Conservation (phyloP, 2,113 vertebrate genomes). For the Ginglymostoma cirratum region DNA sequence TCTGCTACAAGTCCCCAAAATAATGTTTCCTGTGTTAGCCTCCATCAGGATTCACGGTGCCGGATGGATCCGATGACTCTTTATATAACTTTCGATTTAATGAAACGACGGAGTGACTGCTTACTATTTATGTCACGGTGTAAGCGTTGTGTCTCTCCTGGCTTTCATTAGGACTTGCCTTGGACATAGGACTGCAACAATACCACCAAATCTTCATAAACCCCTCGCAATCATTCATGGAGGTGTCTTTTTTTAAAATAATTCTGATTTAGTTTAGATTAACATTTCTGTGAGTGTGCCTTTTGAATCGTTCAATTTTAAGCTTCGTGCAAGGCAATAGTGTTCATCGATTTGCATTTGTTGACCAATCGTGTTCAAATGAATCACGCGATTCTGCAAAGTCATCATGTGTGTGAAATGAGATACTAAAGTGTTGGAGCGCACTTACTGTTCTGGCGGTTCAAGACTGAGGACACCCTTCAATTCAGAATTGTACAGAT, state of each 20-base stretch:
- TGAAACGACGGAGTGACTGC: background rate
- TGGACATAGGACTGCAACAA: background rate
- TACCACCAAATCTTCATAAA: background rate
- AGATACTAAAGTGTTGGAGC: background rate
- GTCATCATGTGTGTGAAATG: no score
- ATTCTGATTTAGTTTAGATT: background rate
- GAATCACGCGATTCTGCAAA: background rate
- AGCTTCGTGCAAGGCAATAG: background rate
- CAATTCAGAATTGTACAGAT: background rate
- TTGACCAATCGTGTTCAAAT: background rate
- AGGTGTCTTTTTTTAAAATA: no score
- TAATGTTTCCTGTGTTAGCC: constrained; percentile 1
- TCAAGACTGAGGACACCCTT: background rate
- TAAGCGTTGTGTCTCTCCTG: background rate
- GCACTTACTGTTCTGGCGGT: background rate
- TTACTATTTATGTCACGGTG: background rate
- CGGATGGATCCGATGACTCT: background rate
- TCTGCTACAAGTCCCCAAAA: background rate
- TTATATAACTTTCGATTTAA: constrained; percentile 4
- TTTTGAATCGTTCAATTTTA: background rate
- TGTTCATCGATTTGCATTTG: background rate
- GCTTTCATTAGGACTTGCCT: background rate
- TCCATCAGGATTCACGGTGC: background rate
- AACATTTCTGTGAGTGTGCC: background rate
- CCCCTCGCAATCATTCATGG: background rate